Percentiles rank a stretch among this genome's conserved stretches.
phyloP scores from a whole-genome alignment of 1,140 invertebrate genomes.

The Philopotamus ludificatus region DNA sequence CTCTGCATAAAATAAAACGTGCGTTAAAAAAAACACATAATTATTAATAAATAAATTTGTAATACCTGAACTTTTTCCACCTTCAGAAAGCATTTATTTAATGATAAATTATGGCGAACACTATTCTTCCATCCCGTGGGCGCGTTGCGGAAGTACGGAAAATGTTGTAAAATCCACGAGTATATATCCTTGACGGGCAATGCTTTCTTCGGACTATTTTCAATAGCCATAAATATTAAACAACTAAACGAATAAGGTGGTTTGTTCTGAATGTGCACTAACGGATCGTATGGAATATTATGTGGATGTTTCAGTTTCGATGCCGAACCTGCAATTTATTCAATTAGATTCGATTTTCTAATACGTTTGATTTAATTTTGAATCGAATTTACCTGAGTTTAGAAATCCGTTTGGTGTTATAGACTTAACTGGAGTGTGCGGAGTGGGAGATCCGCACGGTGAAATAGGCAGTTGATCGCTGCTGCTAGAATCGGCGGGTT shows the following conservation, averaged over 20 bases:
- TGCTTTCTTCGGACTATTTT: slow-evolving; percentile 84
- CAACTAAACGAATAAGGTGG: slow-evolving; percentile 94
- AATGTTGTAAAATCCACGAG: slow-evolving; percentile 95
- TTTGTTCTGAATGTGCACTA: slow-evolving; percentile 82
- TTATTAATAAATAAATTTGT: slow-evolving; percentile 5
- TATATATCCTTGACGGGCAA: slow-evolving; percentile 96
- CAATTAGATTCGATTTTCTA: not conserved
- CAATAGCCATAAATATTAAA: slow-evolving; percentile 96
- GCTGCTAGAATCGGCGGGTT: slow-evolving; percentile 50
- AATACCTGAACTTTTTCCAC: slow-evolving; percentile 83
- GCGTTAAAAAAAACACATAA: not conserved
- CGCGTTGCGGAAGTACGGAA: slow-evolving; percentile 94
- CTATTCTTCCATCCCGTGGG: slow-evolving; percentile 98
- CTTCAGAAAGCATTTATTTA: slow-evolving; percentile 97
- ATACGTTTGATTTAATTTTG: too few relatives aligned
- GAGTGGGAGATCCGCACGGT: slow-evolving; percentile 42
- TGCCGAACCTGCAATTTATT: slow-evolving; percentile 25
- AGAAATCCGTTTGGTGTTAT: not conserved
- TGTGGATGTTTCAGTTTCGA: slow-evolving; percentile 67
- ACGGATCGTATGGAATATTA: slow-evolving; percentile 72
- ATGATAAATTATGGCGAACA: slow-evolving; percentile 90
- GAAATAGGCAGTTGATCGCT: slow-evolving; percentile 49
- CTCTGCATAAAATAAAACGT: slow-evolving; percentile 54
- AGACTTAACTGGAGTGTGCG: slow-evolving; percentile 1
- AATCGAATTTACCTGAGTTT: not conserved